A percentile compares a stretch with the other conserved stretches of the same genome.
Conservation (phyloP, 1,140 invertebrate species). For the Pteromalus puparum region DNA sequence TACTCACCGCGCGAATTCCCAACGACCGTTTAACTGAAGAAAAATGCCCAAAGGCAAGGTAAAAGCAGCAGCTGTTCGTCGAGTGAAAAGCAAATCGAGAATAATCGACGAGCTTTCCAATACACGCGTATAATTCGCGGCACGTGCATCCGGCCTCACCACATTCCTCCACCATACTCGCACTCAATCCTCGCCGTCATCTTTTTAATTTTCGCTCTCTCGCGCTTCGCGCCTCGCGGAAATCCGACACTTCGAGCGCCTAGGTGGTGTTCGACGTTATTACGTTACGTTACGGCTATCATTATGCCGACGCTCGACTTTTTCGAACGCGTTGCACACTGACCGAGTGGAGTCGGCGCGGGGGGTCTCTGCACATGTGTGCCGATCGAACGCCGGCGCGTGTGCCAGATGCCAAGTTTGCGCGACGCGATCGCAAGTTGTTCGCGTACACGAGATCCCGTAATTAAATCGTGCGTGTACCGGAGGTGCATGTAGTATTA, state of each 20-base stretch:
- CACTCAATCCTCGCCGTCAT: background rate
- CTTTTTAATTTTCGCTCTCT: background rate
- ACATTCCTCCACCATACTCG: background rate
- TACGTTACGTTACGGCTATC: background rate
- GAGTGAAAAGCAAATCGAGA: slow-evolving; percentile 29
- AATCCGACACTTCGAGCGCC: background rate
- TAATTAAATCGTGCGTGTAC: slow-evolving; percentile 15
- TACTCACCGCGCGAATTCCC: too few species aligned
- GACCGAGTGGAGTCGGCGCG: background rate
- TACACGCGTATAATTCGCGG: background rate
- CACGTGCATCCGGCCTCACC: slow-evolving; percentile 33
- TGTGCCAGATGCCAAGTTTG: slow-evolving; percentile 31
- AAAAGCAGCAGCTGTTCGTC: background rate
- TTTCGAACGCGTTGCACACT: background rate
- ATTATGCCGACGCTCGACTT: background rate
- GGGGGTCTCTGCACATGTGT: background rate
- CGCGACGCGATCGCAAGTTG: slow-evolving; percentile 3
- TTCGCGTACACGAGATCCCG: background rate
- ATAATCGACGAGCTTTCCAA: slow-evolving; percentile 19
- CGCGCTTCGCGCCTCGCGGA: background rate
- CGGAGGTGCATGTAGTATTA: background rate
- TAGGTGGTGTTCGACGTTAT: background rate
- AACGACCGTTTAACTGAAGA: too few species aligned
- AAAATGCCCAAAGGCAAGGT: background rate
- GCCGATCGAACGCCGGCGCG: slow-evolving; percentile 6